phyloP scores from a whole-genome alignment of 92 coral and sea anemone genomes.

The Siderastrea radians region DNA sequence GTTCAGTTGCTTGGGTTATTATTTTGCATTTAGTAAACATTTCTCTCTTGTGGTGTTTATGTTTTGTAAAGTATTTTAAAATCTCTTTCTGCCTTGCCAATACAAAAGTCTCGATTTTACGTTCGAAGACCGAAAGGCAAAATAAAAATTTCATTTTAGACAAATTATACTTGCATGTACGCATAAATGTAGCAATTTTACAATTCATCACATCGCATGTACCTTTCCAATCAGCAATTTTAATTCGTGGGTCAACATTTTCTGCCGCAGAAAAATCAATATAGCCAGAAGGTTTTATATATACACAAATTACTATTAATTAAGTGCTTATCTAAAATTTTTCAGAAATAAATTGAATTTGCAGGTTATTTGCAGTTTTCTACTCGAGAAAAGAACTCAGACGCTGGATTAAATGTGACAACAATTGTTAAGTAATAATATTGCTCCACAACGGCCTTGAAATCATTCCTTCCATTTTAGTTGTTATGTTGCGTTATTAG shows the following conservation, averaged over 20 bases:
- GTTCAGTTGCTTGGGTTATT: no score
- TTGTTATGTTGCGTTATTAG: no score
- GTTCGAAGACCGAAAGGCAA: no score
- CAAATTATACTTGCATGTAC: no score
- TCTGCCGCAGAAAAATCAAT: conserved; percentile 1
- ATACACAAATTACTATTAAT: not conserved
- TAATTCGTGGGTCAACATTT: conserved; percentile 25
- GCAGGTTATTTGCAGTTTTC: not conserved
- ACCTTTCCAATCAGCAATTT: not conserved
- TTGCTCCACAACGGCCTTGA: not conserved
- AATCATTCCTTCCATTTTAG: not conserved
- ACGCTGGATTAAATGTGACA: not conserved
- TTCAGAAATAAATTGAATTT: conserved; percentile 19
- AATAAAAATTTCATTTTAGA: no score
- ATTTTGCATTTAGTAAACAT: no score
- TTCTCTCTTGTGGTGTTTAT: no score
- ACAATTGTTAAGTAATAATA: not conserved
- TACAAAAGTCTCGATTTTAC: no score
- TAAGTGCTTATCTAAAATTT: conserved; percentile 1
- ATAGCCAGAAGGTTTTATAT: not conserved
- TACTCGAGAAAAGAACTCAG: not conserved
- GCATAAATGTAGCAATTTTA: not conserved
- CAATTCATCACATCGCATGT: not conserved
- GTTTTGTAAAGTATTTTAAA: no score
- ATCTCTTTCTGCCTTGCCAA: not conserved